Conservation (phyloP, 1,140 invertebrate genomes). For the Aphelinus certus region DNA sequence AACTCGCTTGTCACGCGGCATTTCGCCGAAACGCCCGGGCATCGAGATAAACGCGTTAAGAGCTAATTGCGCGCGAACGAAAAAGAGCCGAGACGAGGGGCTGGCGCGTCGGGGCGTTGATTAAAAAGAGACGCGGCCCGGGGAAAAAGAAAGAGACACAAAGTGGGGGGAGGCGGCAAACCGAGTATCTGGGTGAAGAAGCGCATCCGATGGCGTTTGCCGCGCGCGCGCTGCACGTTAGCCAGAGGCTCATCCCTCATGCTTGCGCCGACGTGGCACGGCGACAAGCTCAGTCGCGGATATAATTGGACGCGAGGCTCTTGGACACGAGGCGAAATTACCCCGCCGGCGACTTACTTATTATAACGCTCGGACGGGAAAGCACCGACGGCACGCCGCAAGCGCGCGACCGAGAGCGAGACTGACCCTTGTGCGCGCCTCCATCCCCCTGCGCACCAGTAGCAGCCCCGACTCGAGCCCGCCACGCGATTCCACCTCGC, state of each 20-base stretch:
- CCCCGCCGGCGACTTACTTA: conserved; percentile 61
- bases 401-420: too few species aligned
- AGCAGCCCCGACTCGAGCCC: background rate
- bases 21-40: conserved; percentile 22
- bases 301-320: conserved; percentile 59
- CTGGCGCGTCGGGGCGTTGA: background rate
- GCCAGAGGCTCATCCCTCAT: conserved; percentile 46
- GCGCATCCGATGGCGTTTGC: conserved; percentile 31
- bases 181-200: conserved; percentile 19
- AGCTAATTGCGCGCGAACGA: conserved; percentile 20
- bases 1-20: conserved; percentile 12
- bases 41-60: conserved; percentile 15
- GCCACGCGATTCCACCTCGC: conserved; percentile 33
- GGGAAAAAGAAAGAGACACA: background rate
- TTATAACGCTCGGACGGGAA: conserved; percentile 53
- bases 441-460: background rate
- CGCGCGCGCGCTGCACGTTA: too few species aligned
- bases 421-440: background rate
- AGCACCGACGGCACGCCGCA: conserved; percentile 37
- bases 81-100: background rate
- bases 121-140: conserved; percentile 8
- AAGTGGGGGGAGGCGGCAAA: background rate
- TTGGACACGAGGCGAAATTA: conserved; percentile 59
- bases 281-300: conserved; percentile 55
- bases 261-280: conserved; percentile 46